Base-by-base conservation (phyloP, 2,113 vertebrate species). In the Salvelinus sp. region DNA sequence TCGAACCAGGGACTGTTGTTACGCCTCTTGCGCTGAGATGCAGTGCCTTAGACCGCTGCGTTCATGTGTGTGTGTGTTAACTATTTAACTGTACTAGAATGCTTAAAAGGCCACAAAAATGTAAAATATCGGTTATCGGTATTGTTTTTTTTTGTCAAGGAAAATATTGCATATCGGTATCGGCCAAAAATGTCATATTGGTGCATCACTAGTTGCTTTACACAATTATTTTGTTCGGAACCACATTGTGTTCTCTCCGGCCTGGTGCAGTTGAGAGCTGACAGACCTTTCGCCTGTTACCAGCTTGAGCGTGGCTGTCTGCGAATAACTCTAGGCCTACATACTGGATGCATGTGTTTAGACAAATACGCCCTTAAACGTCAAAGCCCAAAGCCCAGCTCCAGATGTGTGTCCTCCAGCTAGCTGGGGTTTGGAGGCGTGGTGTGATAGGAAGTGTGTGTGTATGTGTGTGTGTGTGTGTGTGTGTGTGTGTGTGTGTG, bases 331-430 rank as follows among this genome's bases (percentile, higher is more conserved):
- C 13, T 18, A 5, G 50, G 13, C 50, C 27, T 77, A 54, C 14
- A 76, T 68, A 57, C 44, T 3, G 28, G 76, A 70, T 47, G 72
- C 63, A n/a, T 75, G 75, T 71, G 74, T 84, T 81, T 84, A 77
- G 73, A 69, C 64, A 75, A 77, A 72, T 44, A 44, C 38, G 68
- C 73, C 72, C 66, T 77, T 72, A 77, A 76, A 79, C 12, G 57
- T 72, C 69, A 64, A 78, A 88, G 66, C 38, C 38, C 38, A 44
- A 44, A 44, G 38, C 57, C 38, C 47, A 57, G 64, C 72, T 75
- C 72, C 67, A 75, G 76, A 76, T 83, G 78, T 76, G 30, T 75
- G 62, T 81, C 76, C 69, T 66, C 65, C 33, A 68, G 38, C 74
- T 54, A 77, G 38, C 72, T 54, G 1, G 6, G 69, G 3, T 62